phyloP scores from a whole-genome alignment of 2,797 vertebrate genomes.

The Hyperoplus lanceolatus region DNA sequence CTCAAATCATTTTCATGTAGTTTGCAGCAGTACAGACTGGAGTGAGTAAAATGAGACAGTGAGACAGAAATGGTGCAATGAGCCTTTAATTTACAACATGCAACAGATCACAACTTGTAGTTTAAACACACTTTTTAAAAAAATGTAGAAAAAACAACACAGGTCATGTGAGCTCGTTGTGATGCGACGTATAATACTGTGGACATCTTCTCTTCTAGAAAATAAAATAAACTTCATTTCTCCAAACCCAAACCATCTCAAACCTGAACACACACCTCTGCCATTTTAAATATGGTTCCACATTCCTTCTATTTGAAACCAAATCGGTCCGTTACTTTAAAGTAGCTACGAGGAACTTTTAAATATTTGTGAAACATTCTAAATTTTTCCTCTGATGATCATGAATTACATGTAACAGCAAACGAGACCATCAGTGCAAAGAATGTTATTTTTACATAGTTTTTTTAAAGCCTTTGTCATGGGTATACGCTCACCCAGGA shows the following conservation, averaged over 20 bases:
- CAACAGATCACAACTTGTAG: slow-evolving; percentile 54
- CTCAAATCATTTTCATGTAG: background rate
- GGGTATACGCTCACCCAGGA: too few relatives aligned
- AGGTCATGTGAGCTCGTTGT: slow-evolving; percentile 52
- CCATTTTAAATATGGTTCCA: background rate
- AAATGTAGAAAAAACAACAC: slow-evolving; percentile 49
- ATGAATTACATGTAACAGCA: too few relatives aligned
- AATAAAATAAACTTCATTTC: slow-evolving; percentile 26
- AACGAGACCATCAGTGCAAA: too few relatives aligned
- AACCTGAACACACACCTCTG: background rate
- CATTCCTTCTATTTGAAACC: slow-evolving; percentile 5
- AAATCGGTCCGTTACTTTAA: background rate
- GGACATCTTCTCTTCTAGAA: slow-evolving; percentile 30
- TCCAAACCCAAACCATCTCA: slow-evolving; percentile 9
- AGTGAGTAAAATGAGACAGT: too few relatives aligned
- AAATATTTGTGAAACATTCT: too few relatives aligned
- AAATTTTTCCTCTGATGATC: too few relatives aligned
- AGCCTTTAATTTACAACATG: slow-evolving; percentile 71
- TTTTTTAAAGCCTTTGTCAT: too few relatives aligned
- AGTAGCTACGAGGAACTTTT: background rate
- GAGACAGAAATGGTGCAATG: slow-evolving; percentile 49
- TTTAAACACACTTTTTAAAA: slow-evolving; percentile 48
- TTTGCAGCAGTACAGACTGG: too few relatives aligned
- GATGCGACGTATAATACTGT: slow-evolving; percentile 25
- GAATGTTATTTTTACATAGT: too few relatives aligned